phyloP scores from a whole-genome alignment of 2,888 invertebrate genomes.

The Andrena chrysosceles region DNA sequence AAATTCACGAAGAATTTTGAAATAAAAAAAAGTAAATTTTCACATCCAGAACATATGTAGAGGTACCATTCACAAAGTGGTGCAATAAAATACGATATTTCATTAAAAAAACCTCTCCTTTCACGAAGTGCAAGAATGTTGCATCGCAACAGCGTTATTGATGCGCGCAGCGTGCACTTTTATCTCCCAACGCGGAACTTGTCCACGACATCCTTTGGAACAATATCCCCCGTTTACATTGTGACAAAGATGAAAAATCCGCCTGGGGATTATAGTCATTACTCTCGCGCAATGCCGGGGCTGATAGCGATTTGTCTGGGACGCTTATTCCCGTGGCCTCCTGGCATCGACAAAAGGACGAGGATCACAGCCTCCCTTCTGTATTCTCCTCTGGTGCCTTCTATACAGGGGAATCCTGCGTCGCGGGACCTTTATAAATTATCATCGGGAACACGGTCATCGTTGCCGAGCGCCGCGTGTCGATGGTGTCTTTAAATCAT shows the following conservation, averaged over 20 bases:
- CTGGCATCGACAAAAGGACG: slow-evolving; percentile 53
- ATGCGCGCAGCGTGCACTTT: neutral
- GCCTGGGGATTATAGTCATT: slow-evolving; percentile 55
- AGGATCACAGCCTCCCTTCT: slow-evolving; percentile 4
- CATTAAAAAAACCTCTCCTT: neutral
- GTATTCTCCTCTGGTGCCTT: slow-evolving; percentile 26
- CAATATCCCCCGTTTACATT: slow-evolving; percentile 36
- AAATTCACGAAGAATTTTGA: no score
- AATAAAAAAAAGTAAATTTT: no score
- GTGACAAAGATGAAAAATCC: slow-evolving; percentile 57
- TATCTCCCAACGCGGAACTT: slow-evolving; percentile 35
- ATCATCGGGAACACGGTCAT: slow-evolving; percentile 39
- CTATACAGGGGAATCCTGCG: neutral
- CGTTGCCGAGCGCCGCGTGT: slow-evolving; percentile 27
- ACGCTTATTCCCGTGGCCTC: slow-evolving; percentile 49
- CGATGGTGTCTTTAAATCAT: slow-evolving; percentile 1
- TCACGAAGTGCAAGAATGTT: neutral
- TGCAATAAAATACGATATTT: no score
- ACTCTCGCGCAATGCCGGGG: slow-evolving; percentile 42
- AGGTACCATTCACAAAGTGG: no score
- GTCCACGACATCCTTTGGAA: slow-evolving; percentile 11
- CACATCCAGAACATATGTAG: no score
- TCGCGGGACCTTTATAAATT: slow-evolving; percentile 39
- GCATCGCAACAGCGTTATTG: slow-evolving; percentile 20
- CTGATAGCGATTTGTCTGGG: slow-evolving; percentile 65